Evolutionary conservation across 2,888 invertebrate species (phyloP).

Genomic region (Erannis defoliaria): DNA sequence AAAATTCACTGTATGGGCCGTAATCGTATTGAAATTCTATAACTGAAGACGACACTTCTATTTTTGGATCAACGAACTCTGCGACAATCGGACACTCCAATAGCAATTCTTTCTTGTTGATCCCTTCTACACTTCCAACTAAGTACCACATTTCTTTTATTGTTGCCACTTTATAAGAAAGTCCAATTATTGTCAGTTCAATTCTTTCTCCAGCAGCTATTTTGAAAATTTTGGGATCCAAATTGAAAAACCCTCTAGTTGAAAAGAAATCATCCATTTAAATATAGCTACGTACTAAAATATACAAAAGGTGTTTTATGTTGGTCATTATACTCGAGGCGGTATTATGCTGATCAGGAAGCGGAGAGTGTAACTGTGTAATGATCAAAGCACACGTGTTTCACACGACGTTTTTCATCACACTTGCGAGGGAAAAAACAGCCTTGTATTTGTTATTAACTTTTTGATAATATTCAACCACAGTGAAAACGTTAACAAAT

Average conservation of each 20-base stretch:
- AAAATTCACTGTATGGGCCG: constrained; percentile 74
- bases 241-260: constrained; percentile 76
- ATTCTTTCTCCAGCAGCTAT: constrained; percentile 76
- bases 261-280: constrained; percentile 23
- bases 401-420: too few relatives aligned
- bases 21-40: constrained; percentile 83
- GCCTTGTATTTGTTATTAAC: too few relatives aligned
- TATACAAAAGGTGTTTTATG: not conserved
- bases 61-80: constrained; percentile 86
- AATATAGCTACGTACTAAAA: constrained; percentile 1
- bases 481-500: too few relatives aligned
- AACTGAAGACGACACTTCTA: constrained; percentile 79
- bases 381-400: too few relatives aligned
- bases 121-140: constrained; percentile 83
- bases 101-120: constrained; percentile 83
- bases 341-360: too few relatives aligned
- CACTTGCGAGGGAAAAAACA: too few relatives aligned
- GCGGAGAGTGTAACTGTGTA: too few relatives aligned
- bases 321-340: too few relatives aligned
- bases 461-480: too few relatives aligned
- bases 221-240: constrained; percentile 79
- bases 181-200: constrained; percentile 70
- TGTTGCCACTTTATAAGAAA: constrained; percentile 69
- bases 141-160: constrained; percentile 87
- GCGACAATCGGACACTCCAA: constrained; percentile 81